Evolutionary conservation across 2,888 invertebrate species (phyloP).

Genomic region (Sphaerophoria taeniata): DNA sequence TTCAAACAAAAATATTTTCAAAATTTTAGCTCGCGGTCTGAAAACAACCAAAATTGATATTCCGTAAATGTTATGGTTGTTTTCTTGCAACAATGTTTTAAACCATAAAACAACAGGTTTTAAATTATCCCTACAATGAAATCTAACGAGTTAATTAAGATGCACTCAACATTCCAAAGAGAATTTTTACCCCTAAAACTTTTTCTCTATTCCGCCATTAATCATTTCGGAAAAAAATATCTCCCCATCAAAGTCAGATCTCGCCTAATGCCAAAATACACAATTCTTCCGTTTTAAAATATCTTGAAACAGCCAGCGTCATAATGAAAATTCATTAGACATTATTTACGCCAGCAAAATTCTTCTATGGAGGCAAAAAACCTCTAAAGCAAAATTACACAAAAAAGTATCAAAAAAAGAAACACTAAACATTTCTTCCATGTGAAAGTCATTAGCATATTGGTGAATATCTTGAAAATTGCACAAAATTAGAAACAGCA

Average conservation of each 20-base stretch:
- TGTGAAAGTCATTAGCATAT: constrained; percentile 34
- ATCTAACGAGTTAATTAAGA: too few species aligned
- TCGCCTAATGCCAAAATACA: not conserved
- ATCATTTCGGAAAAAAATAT: not conserved
- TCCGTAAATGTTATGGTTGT: too few species aligned
- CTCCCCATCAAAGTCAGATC: not conserved
- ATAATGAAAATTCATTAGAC: not conserved
- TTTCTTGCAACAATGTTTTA: too few species aligned
- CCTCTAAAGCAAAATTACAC: too few species aligned
- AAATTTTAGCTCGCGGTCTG: too few species aligned
- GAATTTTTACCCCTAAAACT: not conserved
- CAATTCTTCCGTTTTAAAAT: not conserved
- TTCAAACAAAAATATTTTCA: too few species aligned
- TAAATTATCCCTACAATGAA: too few species aligned
- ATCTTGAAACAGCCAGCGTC: not conserved
- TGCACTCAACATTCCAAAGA: too few species aligned
- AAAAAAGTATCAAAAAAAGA: not conserved
- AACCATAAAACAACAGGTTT: too few species aligned
- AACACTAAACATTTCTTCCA: constrained; percentile 10
- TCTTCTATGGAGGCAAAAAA: too few species aligned
- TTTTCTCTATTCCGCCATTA: not conserved
- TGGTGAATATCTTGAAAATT: constrained; percentile 4
- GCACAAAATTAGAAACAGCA: constrained; percentile 54
- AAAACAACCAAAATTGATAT: too few species aligned
- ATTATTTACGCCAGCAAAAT: too few species aligned